phyloP scores from a whole-genome alignment of 2,888 invertebrate species.

The Mycogona germanica region DNA sequence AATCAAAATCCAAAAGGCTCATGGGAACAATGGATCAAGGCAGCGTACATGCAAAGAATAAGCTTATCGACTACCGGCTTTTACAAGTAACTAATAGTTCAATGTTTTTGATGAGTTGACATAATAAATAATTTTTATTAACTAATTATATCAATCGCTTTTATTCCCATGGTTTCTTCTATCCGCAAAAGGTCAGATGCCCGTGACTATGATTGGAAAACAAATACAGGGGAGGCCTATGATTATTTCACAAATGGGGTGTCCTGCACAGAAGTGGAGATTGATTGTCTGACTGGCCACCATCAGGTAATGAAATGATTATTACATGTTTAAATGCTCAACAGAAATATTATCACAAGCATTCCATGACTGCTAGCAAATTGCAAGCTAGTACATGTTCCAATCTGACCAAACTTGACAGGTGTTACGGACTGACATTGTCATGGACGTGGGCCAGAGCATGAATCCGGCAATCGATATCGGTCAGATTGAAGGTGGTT shows the following conservation, averaged over 20 bases:
- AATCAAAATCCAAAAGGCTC: constrained; percentile 57
- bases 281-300: constrained; percentile 88
- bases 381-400: neutral
- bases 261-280: constrained; percentile 77
- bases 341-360: neutral
- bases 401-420: too few species aligned
- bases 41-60: constrained; percentile 63
- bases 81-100: constrained; percentile 41
- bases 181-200: too few species aligned
- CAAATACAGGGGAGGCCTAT: constrained; percentile 57
- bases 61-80: constrained; percentile 73
- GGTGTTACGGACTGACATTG: constrained; percentile 78
- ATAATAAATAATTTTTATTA: too few species aligned
- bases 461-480: constrained; percentile 94
- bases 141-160: too few species aligned
- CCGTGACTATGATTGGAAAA: constrained; percentile 55
- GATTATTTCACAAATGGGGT: constrained; percentile 79
- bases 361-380: neutral
- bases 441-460: constrained; percentile 93
- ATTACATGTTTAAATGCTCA: too few species aligned
- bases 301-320: constrained; percentile 47
- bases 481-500: constrained; percentile 92
- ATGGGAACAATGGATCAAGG: constrained; percentile 73
- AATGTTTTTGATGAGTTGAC: too few species aligned
- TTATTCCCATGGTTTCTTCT: too few species aligned